Evolutionary conservation across 2,797 vertebrate species (phyloP).

Genomic region (Protonibea diacanthus): DNA sequence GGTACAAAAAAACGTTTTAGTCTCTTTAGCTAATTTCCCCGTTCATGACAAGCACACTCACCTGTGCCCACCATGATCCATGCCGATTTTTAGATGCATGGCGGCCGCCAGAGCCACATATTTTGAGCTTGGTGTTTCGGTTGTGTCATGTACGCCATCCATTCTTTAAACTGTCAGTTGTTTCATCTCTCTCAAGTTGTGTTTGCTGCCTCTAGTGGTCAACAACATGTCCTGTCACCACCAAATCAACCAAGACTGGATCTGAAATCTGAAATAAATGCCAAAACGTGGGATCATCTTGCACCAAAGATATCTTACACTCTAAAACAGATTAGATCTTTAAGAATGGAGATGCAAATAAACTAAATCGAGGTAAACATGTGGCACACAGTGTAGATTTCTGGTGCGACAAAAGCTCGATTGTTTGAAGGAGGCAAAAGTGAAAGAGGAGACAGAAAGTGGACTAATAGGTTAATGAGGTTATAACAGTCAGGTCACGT

Average conservation of each 20-base stretch:
- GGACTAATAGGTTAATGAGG: constrained; percentile 54
- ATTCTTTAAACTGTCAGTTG: no score
- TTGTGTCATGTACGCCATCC: no score
- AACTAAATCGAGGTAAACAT: not conserved
- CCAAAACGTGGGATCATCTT: not conserved
- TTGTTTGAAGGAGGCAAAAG: constrained; percentile 20
- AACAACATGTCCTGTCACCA: not conserved
- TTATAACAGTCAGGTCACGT: constrained; percentile 26
- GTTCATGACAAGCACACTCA: no score
- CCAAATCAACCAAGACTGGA: not conserved
- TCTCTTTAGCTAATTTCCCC: no score
- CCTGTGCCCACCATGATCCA: no score
- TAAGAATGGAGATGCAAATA: not conserved
- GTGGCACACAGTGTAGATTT: not conserved
- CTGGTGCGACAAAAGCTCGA: constrained; percentile 33
- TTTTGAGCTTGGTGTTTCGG: no score
- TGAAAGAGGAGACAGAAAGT: constrained; percentile 48
- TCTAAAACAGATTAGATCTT: not conserved
- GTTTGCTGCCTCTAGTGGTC: not conserved
- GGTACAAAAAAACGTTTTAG: no score
- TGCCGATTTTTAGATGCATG: no score
- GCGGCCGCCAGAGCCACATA: no score
- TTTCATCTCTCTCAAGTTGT: not conserved
- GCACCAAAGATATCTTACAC: not conserved
- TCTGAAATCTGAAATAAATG: not conserved